Conservation (phyloP, 2,113 vertebrate species). For the Amphiprion ocellaris region DNA sequence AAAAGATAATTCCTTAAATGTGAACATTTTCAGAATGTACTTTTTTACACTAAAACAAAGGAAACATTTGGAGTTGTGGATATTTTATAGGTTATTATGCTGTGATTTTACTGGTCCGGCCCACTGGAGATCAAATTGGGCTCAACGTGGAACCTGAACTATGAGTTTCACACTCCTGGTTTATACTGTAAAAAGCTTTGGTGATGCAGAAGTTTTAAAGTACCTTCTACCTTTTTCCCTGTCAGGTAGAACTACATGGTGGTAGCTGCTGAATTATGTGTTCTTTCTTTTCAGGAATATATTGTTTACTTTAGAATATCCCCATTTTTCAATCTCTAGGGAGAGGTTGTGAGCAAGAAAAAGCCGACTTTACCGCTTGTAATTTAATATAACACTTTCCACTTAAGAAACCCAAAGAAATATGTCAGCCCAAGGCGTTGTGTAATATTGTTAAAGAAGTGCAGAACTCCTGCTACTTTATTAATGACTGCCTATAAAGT, state of each 20-base stretch:
- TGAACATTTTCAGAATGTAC: too few species aligned
- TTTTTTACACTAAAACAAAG: too few species aligned
- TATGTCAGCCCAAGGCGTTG: conserved; percentile 3
- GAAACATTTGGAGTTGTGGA: too few species aligned
- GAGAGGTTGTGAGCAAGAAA: not conserved
- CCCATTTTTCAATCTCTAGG: conserved; percentile 3
- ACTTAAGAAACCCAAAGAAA: conserved; percentile 22
- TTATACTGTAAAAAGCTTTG: not conserved
- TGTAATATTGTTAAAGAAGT: conserved; percentile 16
- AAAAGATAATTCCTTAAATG: too few species aligned
- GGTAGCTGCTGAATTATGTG: not conserved
- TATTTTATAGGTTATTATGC: too few species aligned
- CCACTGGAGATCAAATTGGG: too few species aligned
- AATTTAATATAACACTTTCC: conserved; percentile 20
- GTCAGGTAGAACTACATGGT: not conserved
- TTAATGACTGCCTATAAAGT: conserved; percentile 7
- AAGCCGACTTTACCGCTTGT: not conserved
- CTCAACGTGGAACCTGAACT: too few species aligned
- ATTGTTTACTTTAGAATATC: conserved; percentile 1
- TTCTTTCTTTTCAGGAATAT: not conserved
- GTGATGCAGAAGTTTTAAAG: not conserved
- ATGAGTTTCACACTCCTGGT: too few species aligned
- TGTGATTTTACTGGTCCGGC: too few species aligned
- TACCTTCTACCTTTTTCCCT: not conserved
- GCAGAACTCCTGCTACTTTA: not conserved